Conservation (phyloP, 2,797 vertebrate species). For the Geotrypetes seraphini region DNA sequence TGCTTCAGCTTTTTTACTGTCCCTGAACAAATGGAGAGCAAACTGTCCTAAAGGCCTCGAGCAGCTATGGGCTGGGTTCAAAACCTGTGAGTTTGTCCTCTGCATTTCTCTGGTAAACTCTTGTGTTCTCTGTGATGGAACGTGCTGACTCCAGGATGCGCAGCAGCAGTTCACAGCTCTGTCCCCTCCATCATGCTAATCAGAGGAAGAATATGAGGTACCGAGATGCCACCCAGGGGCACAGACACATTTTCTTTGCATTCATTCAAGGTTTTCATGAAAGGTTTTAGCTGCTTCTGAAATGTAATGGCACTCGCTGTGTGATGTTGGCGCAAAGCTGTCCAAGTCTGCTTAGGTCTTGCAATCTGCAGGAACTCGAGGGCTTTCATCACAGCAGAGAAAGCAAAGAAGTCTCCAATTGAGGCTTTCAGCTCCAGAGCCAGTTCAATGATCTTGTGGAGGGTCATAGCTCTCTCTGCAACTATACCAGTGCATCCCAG, state of each 20-base stretch:
- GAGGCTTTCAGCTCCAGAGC: slow-evolving; percentile 65
- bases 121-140: too few relatives aligned
- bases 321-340: slow-evolving; percentile 62
- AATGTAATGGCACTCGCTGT: too few relatives aligned
- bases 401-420: slow-evolving; percentile 66
- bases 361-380: slow-evolving; percentile 72
- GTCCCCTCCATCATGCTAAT: slow-evolving; percentile 70
- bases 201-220: slow-evolving; percentile 70
- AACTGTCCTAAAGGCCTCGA: slow-evolving; percentile 76
- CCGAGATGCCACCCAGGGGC: too few relatives aligned
- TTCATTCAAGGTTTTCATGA: too few relatives aligned
- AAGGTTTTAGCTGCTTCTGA: too few relatives aligned
- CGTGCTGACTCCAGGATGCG: too few relatives aligned
- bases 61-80: slow-evolving; percentile 54
- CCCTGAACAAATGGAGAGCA: slow-evolving; percentile 70
- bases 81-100: too few relatives aligned
- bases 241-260: too few relatives aligned
- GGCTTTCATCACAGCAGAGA: slow-evolving; percentile 79
- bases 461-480: slow-evolving; percentile 55
- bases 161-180: slow-evolving; percentile 65
- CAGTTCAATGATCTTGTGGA: too few relatives aligned
- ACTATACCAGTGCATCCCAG: slow-evolving; percentile 72
- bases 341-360: slow-evolving; percentile 75
- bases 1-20: slow-evolving; percentile 46
- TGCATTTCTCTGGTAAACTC: too few relatives aligned